Percentiles rank a stretch among this genome's conserved stretches.
Evolutionary conservation across 1,140 invertebrate species (phyloP).

Genomic region (Octopus bimaculoides): DNA sequence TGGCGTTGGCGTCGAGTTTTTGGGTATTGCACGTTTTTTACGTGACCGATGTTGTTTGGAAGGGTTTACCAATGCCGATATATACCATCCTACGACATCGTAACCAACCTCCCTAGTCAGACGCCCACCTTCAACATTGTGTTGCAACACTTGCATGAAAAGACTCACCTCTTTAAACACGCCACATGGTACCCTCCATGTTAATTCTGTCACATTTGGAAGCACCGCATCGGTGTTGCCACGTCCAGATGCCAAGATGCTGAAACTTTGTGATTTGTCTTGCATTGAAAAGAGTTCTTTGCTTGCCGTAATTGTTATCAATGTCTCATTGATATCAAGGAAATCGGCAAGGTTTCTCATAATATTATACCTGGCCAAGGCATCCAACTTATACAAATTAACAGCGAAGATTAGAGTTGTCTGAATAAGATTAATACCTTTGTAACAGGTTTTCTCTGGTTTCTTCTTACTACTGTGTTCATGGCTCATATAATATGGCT

Average conservation of each 20-base stretch:
- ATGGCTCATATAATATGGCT: neutral
- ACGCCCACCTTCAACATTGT: conserved; percentile 27
- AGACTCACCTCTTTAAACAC: conserved; percentile 22
- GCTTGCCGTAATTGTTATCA: neutral
- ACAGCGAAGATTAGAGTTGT: conserved; percentile 2
- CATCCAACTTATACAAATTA: neutral
- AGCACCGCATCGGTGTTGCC: conserved; percentile 19
- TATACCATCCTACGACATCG: conserved; percentile 30
- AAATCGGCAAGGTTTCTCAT: neutral
- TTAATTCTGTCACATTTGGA: conserved; percentile 22
- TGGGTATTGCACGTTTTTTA: conserved; percentile 3
- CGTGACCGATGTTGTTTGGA: conserved; percentile 5
- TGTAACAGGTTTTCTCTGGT: neutral
- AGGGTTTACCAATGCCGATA: conserved; percentile 21
- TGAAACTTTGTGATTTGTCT: neutral
- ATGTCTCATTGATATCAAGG: neutral
- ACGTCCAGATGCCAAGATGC: conserved; percentile 28
- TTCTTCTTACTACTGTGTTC: too few species aligned
- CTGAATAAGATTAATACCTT: neutral
- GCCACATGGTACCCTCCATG: conserved; percentile 24
- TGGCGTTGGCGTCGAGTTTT: conserved; percentile 14
- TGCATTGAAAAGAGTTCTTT: neutral
- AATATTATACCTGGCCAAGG: neutral
- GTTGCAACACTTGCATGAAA: conserved; percentile 25
- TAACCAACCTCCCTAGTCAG: conserved; percentile 22